Base-by-base conservation (phyloP, 2,797 vertebrate species). In the Acanthurus tractus region DNA sequence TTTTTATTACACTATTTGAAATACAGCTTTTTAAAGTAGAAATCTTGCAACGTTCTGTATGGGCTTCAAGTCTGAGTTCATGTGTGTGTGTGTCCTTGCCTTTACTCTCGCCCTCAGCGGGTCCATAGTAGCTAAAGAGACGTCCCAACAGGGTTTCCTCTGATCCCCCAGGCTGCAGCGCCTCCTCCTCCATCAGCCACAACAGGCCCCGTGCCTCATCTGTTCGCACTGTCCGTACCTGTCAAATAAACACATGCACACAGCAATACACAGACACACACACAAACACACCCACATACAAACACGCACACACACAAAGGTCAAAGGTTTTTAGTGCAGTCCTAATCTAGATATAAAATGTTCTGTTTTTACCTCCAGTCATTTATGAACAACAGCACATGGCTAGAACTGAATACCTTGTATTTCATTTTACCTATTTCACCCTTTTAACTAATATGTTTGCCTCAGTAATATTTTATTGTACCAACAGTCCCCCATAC, bases 171-270 rank as follows among this genome's bases (percentile, higher is more conserved):
- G 97, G 97, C 87, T 97, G 96, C 84, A 97, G 79, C 0, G 96
- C 96, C 90, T 99, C 98, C 91, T 99, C 98, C 81, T 99, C 98
- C 94, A 99, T 94, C 20, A 99, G 93, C 98, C 98, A 99, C 65
- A 99, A 90, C 64, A 99, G 92, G n/a, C 98, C 98, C n/a, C 97
- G 95, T 0, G 97, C 97, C 88, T 99, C 98, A 0, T 99, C 97
- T 0, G 96, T 96, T 72, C 95, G 94, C 70, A 96, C 88, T 0
- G 96, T 95, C 64, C 98, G 96, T 14, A 98, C 96, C 98, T 99
- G 89, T 74, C 53, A 77, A 65, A 75, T 36, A 75, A 74, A 75
- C 38, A 79, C 36, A 78, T 11, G 6, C 6, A 34, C 29, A 34
- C 29, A 34, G 29, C 29, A 34, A 11, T 8, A 50, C 3, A 68